Base-by-base conservation (phyloP, 64 coral and sea anemone species). In the Acropora yongei region DNA sequence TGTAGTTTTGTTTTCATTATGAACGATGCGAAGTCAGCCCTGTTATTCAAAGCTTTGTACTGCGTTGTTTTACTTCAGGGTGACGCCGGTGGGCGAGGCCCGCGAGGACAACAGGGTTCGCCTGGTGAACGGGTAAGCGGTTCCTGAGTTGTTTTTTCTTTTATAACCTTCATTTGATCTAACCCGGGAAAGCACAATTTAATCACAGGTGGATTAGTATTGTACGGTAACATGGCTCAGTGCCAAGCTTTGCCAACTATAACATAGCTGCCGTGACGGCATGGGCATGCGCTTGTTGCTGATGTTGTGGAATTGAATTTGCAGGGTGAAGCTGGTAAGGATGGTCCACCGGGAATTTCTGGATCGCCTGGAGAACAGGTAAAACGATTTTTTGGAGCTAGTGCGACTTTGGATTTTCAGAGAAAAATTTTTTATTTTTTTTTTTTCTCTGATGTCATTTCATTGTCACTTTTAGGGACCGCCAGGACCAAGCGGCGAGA, bases 291-390 rank as follows among this genome's bases (percentile, higher is more conserved):
- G 5, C 10, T 55, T 55, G 51, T 55, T 55, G 5, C 51, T 55
- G 6, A 55, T 55, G 5, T 55, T 30, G 68, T 71, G 18, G 10
- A 30, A 10, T 8, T 20, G 2, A 12, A 7, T 7, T 72, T 72
- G 47, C 9, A 85, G 82, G 82, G 82, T 8, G 66, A 13, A 2
- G 16, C 82, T 71, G 82, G 82, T 20, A 69, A 85, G 49, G 65
- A 85, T 72, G 82, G 82, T 3, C 65, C 63, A 5, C 7, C 82
- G 2, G 82, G 82, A 9, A 85, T 85, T n/a, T 85, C 82, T 20
- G 82, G 82, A 12, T 47, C 82, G 10, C 65, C 61, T 12, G 82
- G 82, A 85, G 82, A 85, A 85, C 82, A 85, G 82, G 82, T 85
- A 18, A 47, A 18, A 44, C 6, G 5, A 55, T 55, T 55, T 7